Evolutionary conservation across 1,140 invertebrate species (phyloP), one percentile per base, ranked within the genome.

Genomic region (Drosophila tristis): DNA sequence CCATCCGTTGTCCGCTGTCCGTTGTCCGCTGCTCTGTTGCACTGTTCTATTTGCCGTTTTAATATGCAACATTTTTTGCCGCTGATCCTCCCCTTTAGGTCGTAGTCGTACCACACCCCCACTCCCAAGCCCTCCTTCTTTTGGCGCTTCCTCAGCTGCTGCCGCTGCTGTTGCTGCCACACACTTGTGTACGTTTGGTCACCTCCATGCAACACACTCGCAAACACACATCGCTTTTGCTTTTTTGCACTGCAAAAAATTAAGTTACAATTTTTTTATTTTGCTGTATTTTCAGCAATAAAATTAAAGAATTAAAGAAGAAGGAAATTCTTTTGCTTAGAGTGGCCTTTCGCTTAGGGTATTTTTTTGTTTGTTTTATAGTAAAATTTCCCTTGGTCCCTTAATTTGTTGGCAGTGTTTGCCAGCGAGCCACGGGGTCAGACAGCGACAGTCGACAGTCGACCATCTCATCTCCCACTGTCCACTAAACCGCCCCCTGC

Each of bases 11-110:
- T 56, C 67, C 68, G 11, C 23, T 8, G 35, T 43, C 55, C 71
- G 54, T 26, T 50, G 31, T 31, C 8, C 31, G 71, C 60, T 44
- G 70, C 53, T 29, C 57, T 58, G 70, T 76, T 85, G 81, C 81
- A 85, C 65, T 87, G 63, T 89, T 87, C 84, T 87, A 76, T 89
- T 87, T 87, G 84, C 75, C 78, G 78, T 82, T 87, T 87, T 87
- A 87, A 87, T 89, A 87, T 89, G 78, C 78, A 80, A 66, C 67
- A 82, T 87, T 79, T 86, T 80, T 86, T 86, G 55, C 67, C 71
- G 61, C 80, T 70, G 45, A 49, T 80, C 59, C 35, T 45, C 47
- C 64, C 35, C 66, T 51, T 45, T 48, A 51, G 66, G 35, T 13
- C 35, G 35, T 13, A 13, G 35, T 39, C 35, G 35, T 13, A 8